Evolutionary conservation across 2,888 invertebrate genomes (phyloP).

Genomic region (Trachelus iudaicus): DNA sequence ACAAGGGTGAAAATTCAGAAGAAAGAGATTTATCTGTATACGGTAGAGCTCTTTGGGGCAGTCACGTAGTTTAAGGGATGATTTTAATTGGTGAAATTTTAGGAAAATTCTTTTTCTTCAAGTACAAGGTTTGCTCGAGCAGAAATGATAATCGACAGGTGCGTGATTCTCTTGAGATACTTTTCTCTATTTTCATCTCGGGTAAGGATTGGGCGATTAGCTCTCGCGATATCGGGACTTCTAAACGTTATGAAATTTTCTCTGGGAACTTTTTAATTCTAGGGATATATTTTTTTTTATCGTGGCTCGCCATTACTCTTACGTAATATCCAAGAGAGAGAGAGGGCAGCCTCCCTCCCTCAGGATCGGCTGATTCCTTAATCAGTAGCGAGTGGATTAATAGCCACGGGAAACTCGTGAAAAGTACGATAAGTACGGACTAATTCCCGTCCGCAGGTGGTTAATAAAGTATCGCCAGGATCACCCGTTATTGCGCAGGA

Average conservation of each 20-base stretch:
- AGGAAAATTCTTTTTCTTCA: neutral
- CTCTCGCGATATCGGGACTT: neutral
- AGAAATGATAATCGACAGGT: neutral
- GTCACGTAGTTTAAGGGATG: neutral
- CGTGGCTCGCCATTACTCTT: neutral
- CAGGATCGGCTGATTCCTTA: neutral
- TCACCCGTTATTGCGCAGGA: neutral
- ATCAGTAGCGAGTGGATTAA: neutral
- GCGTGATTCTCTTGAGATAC: neutral
- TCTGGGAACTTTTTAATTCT: neutral
- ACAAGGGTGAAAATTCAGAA: neutral
- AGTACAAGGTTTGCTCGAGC: neutral
- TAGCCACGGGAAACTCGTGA: neutral
- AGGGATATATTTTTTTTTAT: neutral
- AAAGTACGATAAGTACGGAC: neutral
- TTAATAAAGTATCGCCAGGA: neutral
- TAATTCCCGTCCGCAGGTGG: neutral
- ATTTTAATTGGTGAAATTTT: neutral
- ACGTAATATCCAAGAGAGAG: neutral
- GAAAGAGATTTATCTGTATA: neutral
- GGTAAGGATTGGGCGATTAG: neutral
- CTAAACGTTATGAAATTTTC: neutral
- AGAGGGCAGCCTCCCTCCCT: neutral
- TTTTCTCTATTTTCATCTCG: neutral
- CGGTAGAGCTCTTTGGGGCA: neutral